Conservation (phyloP, 2,888 invertebrate genomes). For the Allacma fusca region DNA sequence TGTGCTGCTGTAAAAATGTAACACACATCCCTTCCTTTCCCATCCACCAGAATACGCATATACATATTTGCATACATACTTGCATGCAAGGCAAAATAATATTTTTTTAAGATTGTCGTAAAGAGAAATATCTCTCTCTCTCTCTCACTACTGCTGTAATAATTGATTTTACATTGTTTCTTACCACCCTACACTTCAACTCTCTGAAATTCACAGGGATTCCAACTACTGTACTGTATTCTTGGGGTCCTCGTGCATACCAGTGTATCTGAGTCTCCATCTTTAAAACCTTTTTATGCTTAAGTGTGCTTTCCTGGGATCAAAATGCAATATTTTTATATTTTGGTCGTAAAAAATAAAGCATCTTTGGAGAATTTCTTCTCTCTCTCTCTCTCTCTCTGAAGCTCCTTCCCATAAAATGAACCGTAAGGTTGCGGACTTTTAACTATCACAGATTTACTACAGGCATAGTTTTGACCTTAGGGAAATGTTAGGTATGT, state of each 20-base stretch:
- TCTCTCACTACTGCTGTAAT: not conserved
- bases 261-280: no score
- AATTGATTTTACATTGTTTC: slow-evolving; percentile 9
- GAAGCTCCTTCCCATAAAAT: not conserved
- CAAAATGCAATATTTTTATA: not conserved
- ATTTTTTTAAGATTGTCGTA: not conserved
- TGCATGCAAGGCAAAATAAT: not conserved
- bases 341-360: not conserved
- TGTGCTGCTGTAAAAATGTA: no score
- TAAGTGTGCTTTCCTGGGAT: not conserved
- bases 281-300: no score
- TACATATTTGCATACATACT: not conserved
- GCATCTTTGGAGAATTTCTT: not conserved
- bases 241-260: no score
- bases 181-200: not conserved
- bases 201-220: not conserved
- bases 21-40: not conserved
- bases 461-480: not conserved
- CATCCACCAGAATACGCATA: not conserved
- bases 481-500: not conserved
- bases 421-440: slow-evolving; percentile 1
- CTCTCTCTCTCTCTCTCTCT: not conserved
- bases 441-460: not conserved
- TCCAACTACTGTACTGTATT: no score
- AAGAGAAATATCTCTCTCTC: not conserved